phyloP scores from a whole-genome alignment of 1,140 invertebrate genomes.

The Heterodera carotae region DNA sequence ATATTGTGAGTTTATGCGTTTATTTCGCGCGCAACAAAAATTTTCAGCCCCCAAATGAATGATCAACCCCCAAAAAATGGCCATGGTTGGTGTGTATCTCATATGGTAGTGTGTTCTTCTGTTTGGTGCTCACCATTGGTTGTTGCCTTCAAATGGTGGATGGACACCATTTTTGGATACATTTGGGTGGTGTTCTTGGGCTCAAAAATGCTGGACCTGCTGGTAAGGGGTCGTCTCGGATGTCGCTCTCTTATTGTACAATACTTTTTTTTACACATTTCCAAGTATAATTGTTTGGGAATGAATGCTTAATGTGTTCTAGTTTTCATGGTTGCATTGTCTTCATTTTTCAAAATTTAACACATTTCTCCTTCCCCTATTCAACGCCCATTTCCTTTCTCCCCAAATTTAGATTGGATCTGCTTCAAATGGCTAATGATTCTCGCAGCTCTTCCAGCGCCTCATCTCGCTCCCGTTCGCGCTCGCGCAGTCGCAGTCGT shows the following conservation, averaged over 20 bases:
- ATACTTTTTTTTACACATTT: too few relatives aligned
- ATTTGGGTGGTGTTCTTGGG: conserved; percentile 2
- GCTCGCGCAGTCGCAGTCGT: conserved; percentile 18
- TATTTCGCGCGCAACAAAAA: neutral
- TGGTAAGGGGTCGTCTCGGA: neutral
- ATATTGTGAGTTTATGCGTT: neutral
- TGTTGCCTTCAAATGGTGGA: conserved; percentile 5
- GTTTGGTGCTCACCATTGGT: conserved; percentile 4
- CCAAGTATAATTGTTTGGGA: too few relatives aligned
- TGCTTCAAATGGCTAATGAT: conserved; percentile 12
- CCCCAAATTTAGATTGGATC: neutral
- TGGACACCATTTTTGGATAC: conserved; percentile 4
- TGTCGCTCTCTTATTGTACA: too few relatives aligned
- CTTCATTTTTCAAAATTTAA: neutral
- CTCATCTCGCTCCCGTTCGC: neutral
- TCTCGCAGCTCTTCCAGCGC: conserved; percentile 10
- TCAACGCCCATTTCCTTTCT: neutral
- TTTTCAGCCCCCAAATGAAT: neutral
- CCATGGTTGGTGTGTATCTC: neutral
- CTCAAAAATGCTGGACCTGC: neutral
- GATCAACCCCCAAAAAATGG: neutral
- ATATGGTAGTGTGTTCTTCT: conserved; percentile 5
- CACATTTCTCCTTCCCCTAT: too few relatives aligned
- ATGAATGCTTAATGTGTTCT: too few relatives aligned
- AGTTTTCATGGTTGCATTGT: neutral